Evolutionary conservation across 35 echinoderm and acorn worm genomes (phyloP).

Genomic region (Strongylocentrotus purpuratus): DNA sequence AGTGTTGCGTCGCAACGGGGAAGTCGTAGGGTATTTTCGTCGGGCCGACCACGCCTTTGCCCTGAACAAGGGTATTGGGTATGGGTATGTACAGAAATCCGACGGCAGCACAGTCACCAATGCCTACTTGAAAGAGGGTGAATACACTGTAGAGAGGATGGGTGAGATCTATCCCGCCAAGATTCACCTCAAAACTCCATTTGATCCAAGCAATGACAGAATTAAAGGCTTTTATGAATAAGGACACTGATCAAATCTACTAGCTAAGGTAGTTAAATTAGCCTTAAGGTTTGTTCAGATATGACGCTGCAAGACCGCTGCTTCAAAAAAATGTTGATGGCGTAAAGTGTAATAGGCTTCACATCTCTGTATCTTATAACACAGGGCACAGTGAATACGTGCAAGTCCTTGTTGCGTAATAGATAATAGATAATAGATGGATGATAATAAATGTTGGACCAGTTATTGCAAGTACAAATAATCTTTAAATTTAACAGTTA

Average conservation of each 20-base stretch:
- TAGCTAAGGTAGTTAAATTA: too few species aligned
- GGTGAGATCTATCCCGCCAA: slow-evolving; percentile 70
- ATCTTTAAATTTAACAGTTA: too few species aligned
- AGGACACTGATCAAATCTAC: neutral
- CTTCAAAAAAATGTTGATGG: too few species aligned
- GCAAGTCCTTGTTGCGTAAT: too few species aligned
- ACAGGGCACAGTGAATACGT: too few species aligned
- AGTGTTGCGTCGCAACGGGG: slow-evolving; percentile 77
- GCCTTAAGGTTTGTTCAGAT: too few species aligned
- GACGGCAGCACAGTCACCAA: slow-evolving; percentile 80
- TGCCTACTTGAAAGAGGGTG: slow-evolving; percentile 78
- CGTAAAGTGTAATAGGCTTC: too few species aligned
- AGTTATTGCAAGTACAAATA: too few species aligned
- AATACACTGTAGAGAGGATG: slow-evolving; percentile 91
- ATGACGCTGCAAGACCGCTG: too few species aligned
- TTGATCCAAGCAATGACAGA: slow-evolving; percentile 89
- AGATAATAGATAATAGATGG: too few species aligned
- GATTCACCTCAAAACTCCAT: slow-evolving; percentile 82
- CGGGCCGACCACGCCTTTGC: slow-evolving; percentile 76
- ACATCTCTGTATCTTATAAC: too few species aligned
- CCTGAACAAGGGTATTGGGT: slow-evolving; percentile 77
- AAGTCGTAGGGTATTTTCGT: slow-evolving; percentile 78
- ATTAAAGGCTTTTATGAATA: slow-evolving; percentile 78
- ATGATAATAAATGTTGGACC: too few species aligned
- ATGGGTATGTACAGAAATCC: slow-evolving; percentile 73